These are phyloP conservation scores for Anguilla pacifica DNA, from an alignment of 2,797 vertebrate genomes.

Conservation along the genomic window DNA sequence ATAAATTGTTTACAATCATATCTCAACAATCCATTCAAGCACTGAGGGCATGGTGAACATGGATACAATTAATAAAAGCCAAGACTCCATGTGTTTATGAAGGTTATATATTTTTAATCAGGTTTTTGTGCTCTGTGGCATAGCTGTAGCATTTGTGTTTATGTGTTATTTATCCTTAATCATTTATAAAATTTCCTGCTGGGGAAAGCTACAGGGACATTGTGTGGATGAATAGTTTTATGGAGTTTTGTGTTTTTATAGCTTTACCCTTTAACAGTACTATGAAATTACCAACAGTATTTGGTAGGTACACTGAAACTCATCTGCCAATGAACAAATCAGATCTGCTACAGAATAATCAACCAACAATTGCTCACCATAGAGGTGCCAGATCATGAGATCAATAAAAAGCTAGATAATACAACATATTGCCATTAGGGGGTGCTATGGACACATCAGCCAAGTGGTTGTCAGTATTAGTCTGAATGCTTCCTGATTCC, in stretches of 20 bases:
- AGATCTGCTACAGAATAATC: not conserved
- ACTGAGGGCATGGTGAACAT: not conserved
- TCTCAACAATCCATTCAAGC: not conserved
- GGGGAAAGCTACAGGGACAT: not conserved
- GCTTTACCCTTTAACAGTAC: not conserved
- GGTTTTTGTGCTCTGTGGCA: not conserved
- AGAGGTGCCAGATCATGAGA: not conserved
- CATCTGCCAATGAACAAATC: not conserved
- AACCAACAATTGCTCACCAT: not conserved
- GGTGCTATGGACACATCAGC: not conserved
- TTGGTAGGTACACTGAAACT: not conserved
- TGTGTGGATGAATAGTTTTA: not conserved
- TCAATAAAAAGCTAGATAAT: not conserved
- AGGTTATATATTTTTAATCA: not conserved
- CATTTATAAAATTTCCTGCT: not conserved
- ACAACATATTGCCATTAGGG: constrained; percentile 9
- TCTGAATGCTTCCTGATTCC: not conserved
- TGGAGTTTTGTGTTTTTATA: not conserved
- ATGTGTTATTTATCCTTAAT: not conserved
- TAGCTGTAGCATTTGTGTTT: not conserved
- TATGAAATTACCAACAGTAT: not conserved
- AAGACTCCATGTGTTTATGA: not conserved
- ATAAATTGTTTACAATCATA: not conserved
- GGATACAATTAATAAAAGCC: not conserved
- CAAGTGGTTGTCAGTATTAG: not conserved